These are phyloP conservation scores for Poeciliopsis occidentalis DNA, from an alignment of 2,113 vertebrate species.

Conservation along the genomic window DNA sequence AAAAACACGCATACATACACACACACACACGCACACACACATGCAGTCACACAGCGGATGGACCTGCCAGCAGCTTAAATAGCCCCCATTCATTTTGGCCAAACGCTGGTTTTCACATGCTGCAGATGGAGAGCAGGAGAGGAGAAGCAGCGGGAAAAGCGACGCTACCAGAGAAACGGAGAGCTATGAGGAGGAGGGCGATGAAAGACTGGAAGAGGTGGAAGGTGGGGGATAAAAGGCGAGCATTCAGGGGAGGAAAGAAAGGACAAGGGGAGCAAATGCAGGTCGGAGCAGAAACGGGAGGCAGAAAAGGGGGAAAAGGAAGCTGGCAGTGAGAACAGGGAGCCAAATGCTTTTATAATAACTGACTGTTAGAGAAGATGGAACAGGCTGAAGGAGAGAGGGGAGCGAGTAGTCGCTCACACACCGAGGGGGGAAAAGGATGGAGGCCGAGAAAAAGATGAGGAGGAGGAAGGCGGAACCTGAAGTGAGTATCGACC, in stretches of 20 bases:
- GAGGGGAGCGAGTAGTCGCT: constrained; percentile 30
- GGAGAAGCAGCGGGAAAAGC: constrained; percentile 16
- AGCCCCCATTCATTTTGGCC: constrained; percentile 71
- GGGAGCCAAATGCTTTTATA: constrained; percentile 30
- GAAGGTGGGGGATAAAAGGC: constrained; percentile 5
- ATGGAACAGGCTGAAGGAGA: constrained; percentile 37
- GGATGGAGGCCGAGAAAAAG: constrained; percentile 43
- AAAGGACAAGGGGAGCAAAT: background rate
- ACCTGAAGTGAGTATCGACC: constrained; percentile 64
- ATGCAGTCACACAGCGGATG: constrained; percentile 10
- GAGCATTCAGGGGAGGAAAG: constrained; percentile 1
- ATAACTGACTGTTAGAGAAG: constrained; percentile 45
- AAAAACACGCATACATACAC: background rate
- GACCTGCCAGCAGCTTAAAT: constrained; percentile 72
- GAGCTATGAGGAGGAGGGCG: constrained; percentile 24
- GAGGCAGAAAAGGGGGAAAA: background rate
- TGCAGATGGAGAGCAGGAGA: constrained; percentile 38
- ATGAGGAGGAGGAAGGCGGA: constrained; percentile 31
- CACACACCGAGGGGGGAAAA: constrained; percentile 28
- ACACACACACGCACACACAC: background rate
- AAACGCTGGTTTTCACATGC: constrained; percentile 52
- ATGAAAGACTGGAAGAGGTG: constrained; percentile 24
- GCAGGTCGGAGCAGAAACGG: constrained; percentile 3
- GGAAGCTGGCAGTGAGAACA: constrained; percentile 12
- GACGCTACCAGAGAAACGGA: constrained; percentile 24